Conservation (phyloP, 2,888 invertebrate genomes). For the Biston stratarius region DNA sequence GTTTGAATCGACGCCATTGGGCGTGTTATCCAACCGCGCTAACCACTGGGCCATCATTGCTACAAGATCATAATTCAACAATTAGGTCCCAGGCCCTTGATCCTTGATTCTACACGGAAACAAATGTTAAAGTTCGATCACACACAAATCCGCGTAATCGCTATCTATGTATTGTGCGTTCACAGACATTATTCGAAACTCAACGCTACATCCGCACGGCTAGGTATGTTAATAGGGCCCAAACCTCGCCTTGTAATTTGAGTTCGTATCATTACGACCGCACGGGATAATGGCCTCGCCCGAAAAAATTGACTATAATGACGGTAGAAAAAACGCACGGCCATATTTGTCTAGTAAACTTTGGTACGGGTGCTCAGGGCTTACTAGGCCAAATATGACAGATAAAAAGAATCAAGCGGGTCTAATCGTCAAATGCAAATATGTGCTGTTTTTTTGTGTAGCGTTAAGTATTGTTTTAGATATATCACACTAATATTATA, state of each 20-base stretch:
- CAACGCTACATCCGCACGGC: constrained; percentile 71
- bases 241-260: constrained; percentile 78
- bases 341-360: constrained; percentile 65
- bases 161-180: constrained; percentile 21
- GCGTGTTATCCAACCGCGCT: too few relatives aligned
- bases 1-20: too few relatives aligned
- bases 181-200: constrained; percentile 58
- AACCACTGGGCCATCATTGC: too few relatives aligned
- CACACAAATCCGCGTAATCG: constrained; percentile 22
- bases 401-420: neutral
- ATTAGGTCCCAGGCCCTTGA: too few relatives aligned
- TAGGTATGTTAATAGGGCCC: constrained; percentile 81
- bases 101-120: neutral
- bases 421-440: neutral
- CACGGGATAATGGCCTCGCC: constrained; percentile 70
- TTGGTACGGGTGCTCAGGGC: constrained; percentile 17
- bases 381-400: constrained; percentile 7
- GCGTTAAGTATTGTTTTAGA: too few relatives aligned
- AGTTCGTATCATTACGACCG: constrained; percentile 79
- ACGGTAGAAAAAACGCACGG: constrained; percentile 58
- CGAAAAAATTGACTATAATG: constrained; percentile 69
- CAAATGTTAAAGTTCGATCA: constrained; percentile 15
- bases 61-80: too few relatives aligned
- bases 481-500: too few relatives aligned
- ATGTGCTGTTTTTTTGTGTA: too few relatives aligned